Evolutionary conservation across 2,888 invertebrate genomes (phyloP).

Genomic region (Athrips mouffetella): DNA sequence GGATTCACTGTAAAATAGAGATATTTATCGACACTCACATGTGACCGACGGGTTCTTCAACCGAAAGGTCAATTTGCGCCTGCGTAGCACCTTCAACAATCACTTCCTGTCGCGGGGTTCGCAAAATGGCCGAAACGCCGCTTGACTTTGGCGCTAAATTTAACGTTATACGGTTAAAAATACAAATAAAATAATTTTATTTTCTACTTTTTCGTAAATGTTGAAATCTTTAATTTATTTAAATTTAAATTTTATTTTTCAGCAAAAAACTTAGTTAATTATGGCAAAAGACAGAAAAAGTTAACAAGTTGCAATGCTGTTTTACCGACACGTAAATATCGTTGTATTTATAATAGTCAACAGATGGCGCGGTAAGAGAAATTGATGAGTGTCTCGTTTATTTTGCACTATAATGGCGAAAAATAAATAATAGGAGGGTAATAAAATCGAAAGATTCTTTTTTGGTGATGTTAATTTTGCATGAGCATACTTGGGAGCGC

Average conservation of each 20-base stretch:
- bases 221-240: neutral
- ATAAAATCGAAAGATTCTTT: neutral
- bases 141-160: constrained; percentile 56
- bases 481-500: no score
- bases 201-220: neutral
- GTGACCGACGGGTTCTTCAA: constrained; percentile 94
- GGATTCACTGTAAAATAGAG: constrained; percentile 73
- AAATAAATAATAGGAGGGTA: neutral
- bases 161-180: constrained; percentile 24
- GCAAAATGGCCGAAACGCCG: constrained; percentile 63
- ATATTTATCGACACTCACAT: constrained; percentile 88
- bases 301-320: neutral
- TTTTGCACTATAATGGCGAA: neutral
- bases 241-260: neutral
- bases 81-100: constrained; percentile 81
- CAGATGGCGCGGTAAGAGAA: constrained; percentile 2
- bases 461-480: no score
- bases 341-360: neutral
- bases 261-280: neutral
- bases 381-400: constrained; percentile 1
- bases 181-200: neutral
- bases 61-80: constrained; percentile 87
- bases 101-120: constrained; percentile 77
- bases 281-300: neutral
- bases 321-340: constrained; percentile 9